Conservation (phyloP, 1,140 invertebrate species). For the Drosophila sp. region DNA sequence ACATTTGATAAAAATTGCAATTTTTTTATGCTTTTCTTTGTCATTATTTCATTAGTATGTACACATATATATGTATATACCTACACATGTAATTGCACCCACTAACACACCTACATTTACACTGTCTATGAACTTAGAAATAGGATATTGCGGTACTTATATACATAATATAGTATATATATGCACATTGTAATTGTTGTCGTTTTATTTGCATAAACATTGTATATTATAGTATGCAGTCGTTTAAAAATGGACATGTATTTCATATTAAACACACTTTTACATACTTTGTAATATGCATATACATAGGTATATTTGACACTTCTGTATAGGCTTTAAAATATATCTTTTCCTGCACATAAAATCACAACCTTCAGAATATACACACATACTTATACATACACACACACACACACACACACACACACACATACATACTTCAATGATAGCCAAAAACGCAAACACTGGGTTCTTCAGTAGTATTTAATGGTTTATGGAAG, state of each 20-base stretch:
- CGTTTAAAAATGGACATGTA: not conserved
- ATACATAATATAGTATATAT: slow-evolving; percentile 1
- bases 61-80: not conserved
- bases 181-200: slow-evolving; percentile 9
- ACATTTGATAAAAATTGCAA: not conserved
- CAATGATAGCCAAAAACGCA: slow-evolving; percentile 39
- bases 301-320: slow-evolving; percentile 1
- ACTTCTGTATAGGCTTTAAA: too few relatives aligned
- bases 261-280: slow-evolving; percentile 7
- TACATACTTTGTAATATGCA: not conserved
- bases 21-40: not conserved
- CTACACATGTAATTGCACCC: not conserved
- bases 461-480: slow-evolving; percentile 36
- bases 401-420: slow-evolving; percentile 11
- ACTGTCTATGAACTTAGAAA: not conserved
- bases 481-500: slow-evolving; percentile 52
- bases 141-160: slow-evolving; percentile 1
- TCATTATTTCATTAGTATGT: slow-evolving; percentile 2
- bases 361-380: slow-evolving; percentile 41
- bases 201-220: slow-evolving; percentile 14
- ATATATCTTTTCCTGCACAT: slow-evolving; percentile 28
- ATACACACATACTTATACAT: slow-evolving; percentile 6
- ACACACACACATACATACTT: slow-evolving; percentile 38
- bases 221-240: not conserved
- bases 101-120: slow-evolving; percentile 1